phyloP scores from a whole-genome alignment of 2,113 vertebrate species.

The Dunckerocampus dactyliophorus region DNA sequence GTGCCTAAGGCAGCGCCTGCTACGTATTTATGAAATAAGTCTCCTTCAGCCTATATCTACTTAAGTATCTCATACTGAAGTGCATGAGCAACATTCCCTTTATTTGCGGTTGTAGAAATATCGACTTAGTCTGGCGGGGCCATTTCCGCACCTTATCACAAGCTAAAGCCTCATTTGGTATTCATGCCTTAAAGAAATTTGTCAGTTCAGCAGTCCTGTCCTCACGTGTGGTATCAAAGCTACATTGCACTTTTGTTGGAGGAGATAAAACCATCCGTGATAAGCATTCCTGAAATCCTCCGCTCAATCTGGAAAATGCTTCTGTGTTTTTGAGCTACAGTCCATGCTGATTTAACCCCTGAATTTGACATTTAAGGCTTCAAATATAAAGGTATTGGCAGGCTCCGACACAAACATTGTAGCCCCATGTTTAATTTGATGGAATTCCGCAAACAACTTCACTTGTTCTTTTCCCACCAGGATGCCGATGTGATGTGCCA shows the following conservation, averaged over 20 bases:
- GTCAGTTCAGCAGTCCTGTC: constrained; percentile 53
- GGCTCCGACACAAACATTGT: constrained; percentile 1
- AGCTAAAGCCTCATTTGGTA: constrained; percentile 45
- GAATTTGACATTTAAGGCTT: constrained; percentile 46
- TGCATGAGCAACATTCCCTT: constrained; percentile 7
- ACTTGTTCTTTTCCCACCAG: constrained; percentile 9
- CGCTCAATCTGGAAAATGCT: constrained; percentile 49
- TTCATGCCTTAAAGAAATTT: constrained; percentile 55
- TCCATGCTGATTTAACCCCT: not conserved
- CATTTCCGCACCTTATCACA: constrained; percentile 40
- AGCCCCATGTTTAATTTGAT: constrained; percentile 13
- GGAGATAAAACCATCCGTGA: constrained; percentile 30
- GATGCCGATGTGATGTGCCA: constrained; percentile 18
- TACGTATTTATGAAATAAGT: not conserved
- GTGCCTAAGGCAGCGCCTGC: no score
- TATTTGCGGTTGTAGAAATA: constrained; percentile 12
- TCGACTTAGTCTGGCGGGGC: constrained; percentile 8
- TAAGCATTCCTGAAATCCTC: constrained; percentile 58
- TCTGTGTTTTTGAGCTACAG: constrained; percentile 43
- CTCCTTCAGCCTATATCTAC: not conserved
- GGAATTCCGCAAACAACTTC: constrained; percentile 29
- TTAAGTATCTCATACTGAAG: not conserved
- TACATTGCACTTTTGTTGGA: constrained; percentile 37
- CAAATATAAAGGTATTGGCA: constrained; percentile 32
- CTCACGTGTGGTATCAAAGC: constrained; percentile 52